These are phyloP conservation scores for Listronotus bonariensis DNA, from an alignment of 1,140 invertebrate genomes.

Conservation along the genomic window DNA sequence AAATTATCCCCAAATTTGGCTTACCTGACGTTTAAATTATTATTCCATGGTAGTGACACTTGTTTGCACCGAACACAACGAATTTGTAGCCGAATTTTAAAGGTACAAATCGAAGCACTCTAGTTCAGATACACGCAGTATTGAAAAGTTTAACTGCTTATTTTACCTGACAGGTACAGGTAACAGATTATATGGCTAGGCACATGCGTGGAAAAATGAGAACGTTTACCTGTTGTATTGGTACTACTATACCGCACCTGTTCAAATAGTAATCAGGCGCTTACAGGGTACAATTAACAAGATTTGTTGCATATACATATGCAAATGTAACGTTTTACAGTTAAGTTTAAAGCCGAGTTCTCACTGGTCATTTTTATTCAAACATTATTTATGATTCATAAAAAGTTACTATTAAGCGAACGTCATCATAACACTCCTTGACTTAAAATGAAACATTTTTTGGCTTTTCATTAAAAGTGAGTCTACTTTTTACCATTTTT, in stretches of 20 bases:
- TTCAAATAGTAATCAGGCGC: slow-evolving; percentile 9
- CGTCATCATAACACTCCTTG: no score
- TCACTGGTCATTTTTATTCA: no score
- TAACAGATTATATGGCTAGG: slow-evolving; percentile 36
- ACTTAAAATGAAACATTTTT: no score
- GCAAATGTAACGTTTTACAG: no score
- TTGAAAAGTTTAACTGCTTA: slow-evolving; percentile 37
- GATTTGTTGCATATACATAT: background rate
- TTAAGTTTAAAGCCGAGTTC: no score
- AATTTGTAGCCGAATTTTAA: slow-evolving; percentile 16
- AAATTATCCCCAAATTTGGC: slow-evolving; percentile 14
- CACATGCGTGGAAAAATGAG: slow-evolving; percentile 41
- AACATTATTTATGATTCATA: no score
- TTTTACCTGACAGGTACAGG: slow-evolving; percentile 41
- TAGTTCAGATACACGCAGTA: slow-evolving; percentile 22
- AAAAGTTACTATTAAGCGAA: no score
- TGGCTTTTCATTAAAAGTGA: no score
- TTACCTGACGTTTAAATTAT: slow-evolving; percentile 12
- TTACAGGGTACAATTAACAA: background rate
- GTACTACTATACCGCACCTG: slow-evolving; percentile 17
- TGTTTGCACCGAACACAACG: background rate
- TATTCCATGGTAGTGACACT: slow-evolving; percentile 12
- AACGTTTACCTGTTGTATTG: slow-evolving; percentile 41
- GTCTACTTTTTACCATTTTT: no score
- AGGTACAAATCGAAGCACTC: slow-evolving; percentile 33